Percentiles rank a stretch among this genome's conserved stretches.
These are phyloP conservation scores for Pipistrellus pygmaeus DNA, from an alignment of 2,797 vertebrate genomes.

Conservation along the genomic window DNA sequence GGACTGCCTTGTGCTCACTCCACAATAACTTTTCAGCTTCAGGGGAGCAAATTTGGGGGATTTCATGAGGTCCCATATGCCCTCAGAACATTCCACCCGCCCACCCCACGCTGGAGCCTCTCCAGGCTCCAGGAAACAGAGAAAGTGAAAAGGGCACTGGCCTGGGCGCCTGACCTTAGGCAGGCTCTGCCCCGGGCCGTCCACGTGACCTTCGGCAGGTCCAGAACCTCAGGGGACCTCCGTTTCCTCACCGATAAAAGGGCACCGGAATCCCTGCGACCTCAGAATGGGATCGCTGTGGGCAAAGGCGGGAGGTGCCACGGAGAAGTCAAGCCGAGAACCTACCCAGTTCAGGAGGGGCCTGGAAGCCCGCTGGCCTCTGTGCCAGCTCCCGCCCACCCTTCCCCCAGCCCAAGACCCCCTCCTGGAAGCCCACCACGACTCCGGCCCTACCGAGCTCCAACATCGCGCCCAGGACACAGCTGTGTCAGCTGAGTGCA, in stretches of 20 bases:
- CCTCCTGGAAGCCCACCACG: neutral
- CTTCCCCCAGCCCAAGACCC: neutral
- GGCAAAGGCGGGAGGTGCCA: neutral
- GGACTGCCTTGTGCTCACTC: neutral
- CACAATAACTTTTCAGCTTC: neutral
- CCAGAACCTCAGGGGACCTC: neutral
- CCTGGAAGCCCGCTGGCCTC: neutral
- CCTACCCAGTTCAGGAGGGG: neutral
- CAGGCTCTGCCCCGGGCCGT: neutral
- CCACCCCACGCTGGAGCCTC: neutral
- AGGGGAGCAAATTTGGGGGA: neutral
- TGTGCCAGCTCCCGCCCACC: neutral
- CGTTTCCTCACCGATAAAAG: neutral
- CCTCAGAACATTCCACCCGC: neutral
- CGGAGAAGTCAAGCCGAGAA: neutral
- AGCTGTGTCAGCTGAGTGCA: neutral
- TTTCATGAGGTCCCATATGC: neutral
- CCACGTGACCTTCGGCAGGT: neutral
- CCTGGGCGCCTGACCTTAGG: neutral
- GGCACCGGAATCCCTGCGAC: neutral
- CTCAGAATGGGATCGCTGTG: neutral
- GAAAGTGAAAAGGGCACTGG: neutral
- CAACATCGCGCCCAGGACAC: neutral
- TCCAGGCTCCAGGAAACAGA: neutral
- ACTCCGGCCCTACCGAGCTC: neutral